Base-by-base conservation (phyloP, 2,113 vertebrate genomes). In the Harpagus bidentatus region DNA sequence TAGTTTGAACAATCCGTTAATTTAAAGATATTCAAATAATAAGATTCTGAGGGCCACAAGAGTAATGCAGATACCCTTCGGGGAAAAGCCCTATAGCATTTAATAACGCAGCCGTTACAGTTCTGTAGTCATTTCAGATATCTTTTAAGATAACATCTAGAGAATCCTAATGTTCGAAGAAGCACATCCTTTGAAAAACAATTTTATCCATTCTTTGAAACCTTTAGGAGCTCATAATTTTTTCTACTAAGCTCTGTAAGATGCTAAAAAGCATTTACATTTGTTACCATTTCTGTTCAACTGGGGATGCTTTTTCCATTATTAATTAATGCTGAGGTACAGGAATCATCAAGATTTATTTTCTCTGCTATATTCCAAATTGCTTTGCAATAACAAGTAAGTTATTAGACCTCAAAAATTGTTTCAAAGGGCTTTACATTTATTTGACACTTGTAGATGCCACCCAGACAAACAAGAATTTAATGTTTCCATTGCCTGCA, bases 401-500 rank as follows among this genome's bases (percentile, higher is more conserved):
- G 29, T 70, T 80, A 40, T 62, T 73, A 69, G 56, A 67, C 36
- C 40, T 76, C 63, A 65, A 31, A 56, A 85, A 36, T 36, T 28
- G 11, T 69, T 91, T 69, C 82, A 22, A 69, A 79, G 56, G 55
- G 21, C 25, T 71, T 87, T 48, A 23, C 31, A 11, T 62, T 80
- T 83, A 31, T 74, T 63, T 76, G 72, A 42, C 4, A 0, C 22
- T 53, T 79, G 36, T 21, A 79, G 10, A 26, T 55, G 23, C 34
- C 34, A 50, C 17, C 3, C 8, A 81, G 52, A 20, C 18, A 50
- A 84, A 78, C 14, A 38, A 43, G 36, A 65, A 29, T 16, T 65
- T 76, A 28, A 20, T 0, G 0, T 87, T 83, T 91, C 50, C n/a
- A 2, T 32, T 3, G 0, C 31, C 48, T 65, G 8, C 5, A 2